Evolutionary conservation across 2,797 vertebrate genomes (phyloP).

Genomic region (Gallinago nigripennis): DNA sequence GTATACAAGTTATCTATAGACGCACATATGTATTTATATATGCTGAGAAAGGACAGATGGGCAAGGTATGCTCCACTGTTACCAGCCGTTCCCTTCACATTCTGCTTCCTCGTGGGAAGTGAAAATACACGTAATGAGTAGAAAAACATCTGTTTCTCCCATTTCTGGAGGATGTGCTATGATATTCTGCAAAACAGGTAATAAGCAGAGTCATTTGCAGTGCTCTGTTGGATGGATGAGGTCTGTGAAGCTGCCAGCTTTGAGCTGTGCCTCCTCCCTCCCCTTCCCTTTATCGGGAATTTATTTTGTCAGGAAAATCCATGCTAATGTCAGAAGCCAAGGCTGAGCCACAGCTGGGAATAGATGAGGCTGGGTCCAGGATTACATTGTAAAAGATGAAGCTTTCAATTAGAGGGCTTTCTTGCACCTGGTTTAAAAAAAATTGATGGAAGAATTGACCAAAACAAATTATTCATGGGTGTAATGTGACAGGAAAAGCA

Average conservation of each 20-base stretch:
- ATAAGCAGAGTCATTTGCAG: neutral
- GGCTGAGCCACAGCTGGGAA: neutral
- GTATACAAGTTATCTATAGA: neutral
- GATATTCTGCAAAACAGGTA: neutral
- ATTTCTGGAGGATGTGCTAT: neutral
- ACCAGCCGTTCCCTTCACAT: neutral
- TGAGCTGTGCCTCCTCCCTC: neutral
- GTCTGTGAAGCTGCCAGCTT: neutral
- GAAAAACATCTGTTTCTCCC: neutral
- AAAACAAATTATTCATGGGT: neutral
- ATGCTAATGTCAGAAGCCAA: neutral
- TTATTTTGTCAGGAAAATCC: neutral
- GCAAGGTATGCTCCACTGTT: neutral
- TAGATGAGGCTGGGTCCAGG: neutral
- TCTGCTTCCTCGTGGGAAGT: neutral
- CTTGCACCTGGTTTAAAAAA: neutral
- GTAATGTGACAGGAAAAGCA: neutral
- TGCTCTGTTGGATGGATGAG: neutral
- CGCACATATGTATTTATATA: fast-evolving
- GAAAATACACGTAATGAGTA: neutral
- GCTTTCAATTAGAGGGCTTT: neutral
- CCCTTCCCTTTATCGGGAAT: neutral
- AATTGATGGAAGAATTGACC: neutral
- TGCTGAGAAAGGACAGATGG: neutral
- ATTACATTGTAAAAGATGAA: neutral